Evolutionary conservation across 2,113 vertebrate species (phyloP).

Genomic region (Muntiacus muntjak): DNA sequence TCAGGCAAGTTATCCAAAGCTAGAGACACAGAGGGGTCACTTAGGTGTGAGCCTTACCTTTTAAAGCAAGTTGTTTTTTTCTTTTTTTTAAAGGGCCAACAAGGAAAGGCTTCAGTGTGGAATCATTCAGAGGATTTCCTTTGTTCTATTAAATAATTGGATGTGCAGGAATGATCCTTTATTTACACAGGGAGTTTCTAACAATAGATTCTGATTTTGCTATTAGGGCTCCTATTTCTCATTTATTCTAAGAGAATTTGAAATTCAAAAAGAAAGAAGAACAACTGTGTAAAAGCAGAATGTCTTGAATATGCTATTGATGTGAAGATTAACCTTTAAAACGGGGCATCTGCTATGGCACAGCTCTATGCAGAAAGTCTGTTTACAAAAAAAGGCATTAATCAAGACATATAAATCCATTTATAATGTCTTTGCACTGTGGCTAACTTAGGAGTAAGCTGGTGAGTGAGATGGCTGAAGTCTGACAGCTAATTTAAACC

Average conservation of each 20-base stretch:
- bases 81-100: slow-evolving; percentile 56
- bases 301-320: slow-evolving; percentile 46
- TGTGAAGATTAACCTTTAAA: slow-evolving; percentile 39
- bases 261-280: slow-evolving; percentile 32
- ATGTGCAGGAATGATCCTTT: slow-evolving; percentile 19
- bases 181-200: slow-evolving; percentile 58
- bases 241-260: slow-evolving; percentile 55
- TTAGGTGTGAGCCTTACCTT: neutral
- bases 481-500: slow-evolving; percentile 69
- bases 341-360: neutral
- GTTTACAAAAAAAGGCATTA: slow-evolving; percentile 52
- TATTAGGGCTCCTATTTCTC: slow-evolving; percentile 33
- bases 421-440: slow-evolving; percentile 38
- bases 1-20: neutral
- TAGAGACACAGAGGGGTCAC: neutral
- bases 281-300: neutral
- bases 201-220: slow-evolving; percentile 67
- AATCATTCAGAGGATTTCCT: slow-evolving; percentile 61
- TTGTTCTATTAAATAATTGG: slow-evolving; percentile 44
- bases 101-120: slow-evolving; percentile 61
- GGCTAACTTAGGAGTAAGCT: neutral
- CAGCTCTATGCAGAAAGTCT: neutral
- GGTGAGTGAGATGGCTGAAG: slow-evolving; percentile 27
- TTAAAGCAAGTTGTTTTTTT: slow-evolving; percentile 31
- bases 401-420: slow-evolving; percentile 33